A percentile compares a stretch with the other conserved stretches of the same genome.
These are phyloP conservation scores for Aethes cnicana DNA, from an alignment of 2,888 invertebrate genomes.

Conservation along the genomic window DNA sequence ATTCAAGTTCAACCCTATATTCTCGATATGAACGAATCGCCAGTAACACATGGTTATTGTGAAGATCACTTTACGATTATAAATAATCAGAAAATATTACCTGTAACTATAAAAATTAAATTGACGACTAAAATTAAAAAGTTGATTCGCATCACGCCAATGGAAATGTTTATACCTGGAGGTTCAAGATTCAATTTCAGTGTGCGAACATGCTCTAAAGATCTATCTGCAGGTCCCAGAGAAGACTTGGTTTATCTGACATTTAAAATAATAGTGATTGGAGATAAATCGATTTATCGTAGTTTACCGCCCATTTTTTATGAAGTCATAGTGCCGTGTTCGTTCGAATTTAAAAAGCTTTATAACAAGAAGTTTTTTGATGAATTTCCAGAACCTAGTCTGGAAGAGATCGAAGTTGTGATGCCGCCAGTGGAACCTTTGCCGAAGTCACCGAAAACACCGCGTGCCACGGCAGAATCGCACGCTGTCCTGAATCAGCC, in stretches of 20 bases:
- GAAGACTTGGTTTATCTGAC: conserved; percentile 61
- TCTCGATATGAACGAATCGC: conserved; percentile 60
- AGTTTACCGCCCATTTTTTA: conserved; percentile 62
- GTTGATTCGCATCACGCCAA: conserved; percentile 56
- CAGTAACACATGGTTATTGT: conserved; percentile 54
- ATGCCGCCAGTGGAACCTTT: not conserved
- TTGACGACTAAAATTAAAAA: conserved; percentile 59
- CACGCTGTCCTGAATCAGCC: too few relatives aligned
- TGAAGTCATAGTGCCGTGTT: conserved; percentile 45
- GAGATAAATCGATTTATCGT: conserved; percentile 49
- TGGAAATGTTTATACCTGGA: conserved; percentile 47
- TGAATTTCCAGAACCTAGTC: conserved; percentile 9
- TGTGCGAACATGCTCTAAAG: conserved; percentile 53
- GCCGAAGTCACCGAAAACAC: not conserved
- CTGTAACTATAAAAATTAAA: conserved; percentile 55
- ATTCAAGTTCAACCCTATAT: conserved; percentile 55
- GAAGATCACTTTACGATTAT: conserved; percentile 51
- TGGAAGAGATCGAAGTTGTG: not conserved
- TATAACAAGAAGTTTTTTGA: conserved; percentile 32
- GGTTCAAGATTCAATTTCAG: conserved; percentile 43
- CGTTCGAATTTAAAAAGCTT: conserved; percentile 13
- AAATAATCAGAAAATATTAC: conserved; percentile 54
- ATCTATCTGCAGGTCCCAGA: conserved; percentile 24
- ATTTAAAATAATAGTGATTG: conserved; percentile 56
- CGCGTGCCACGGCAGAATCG: too few relatives aligned